Percentiles rank a stretch among this genome's conserved stretches.
Evolutionary conservation across 1,140 invertebrate genomes (phyloP).

Genomic region (Tetranychus cinnabarinus): DNA sequence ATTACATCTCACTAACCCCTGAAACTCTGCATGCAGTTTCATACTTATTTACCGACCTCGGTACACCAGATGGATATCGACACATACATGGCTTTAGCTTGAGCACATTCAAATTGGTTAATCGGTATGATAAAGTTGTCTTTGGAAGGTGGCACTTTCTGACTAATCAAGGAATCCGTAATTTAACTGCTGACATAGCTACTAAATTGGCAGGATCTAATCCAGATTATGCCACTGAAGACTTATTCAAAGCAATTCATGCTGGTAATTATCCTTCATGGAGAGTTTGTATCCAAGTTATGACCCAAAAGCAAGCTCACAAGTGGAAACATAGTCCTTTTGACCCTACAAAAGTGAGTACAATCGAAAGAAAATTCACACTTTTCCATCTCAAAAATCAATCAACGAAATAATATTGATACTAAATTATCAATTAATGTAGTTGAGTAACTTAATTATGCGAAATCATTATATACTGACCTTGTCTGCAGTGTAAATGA

Average conservation of each 20-base stretch:
- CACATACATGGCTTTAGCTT: slow-evolving; percentile 90
- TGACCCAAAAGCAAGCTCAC: slow-evolving; percentile 31
- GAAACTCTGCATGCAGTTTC: slow-evolving; percentile 45
- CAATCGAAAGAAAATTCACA: slow-evolving; percentile 9
- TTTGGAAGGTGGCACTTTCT: slow-evolving; percentile 77
- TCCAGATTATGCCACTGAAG: slow-evolving; percentile 62
- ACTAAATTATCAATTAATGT: too few relatives aligned
- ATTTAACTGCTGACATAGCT: slow-evolving; percentile 25
- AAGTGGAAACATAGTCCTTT: slow-evolving; percentile 60
- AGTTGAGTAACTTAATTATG: neutral
- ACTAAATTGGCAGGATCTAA: slow-evolving; percentile 35
- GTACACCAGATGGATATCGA: slow-evolving; percentile 68
- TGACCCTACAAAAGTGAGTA: slow-evolving; percentile 52
- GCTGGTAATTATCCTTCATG: slow-evolving; percentile 54
- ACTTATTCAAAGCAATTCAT: slow-evolving; percentile 73
- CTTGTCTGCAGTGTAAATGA: neutral
- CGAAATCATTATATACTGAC: neutral
- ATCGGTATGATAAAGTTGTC: slow-evolving; percentile 42
- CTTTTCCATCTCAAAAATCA: too few relatives aligned
- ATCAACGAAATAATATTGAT: too few relatives aligned
- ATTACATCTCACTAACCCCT: slow-evolving; percentile 67
- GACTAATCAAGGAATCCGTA: slow-evolving; percentile 71
- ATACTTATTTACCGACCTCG: slow-evolving; percentile 68
- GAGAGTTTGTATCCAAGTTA: slow-evolving; percentile 39
- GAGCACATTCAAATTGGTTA: slow-evolving; percentile 80